Conservation (phyloP, 2,797 vertebrate species). For the Eutrigla gurnardus region DNA sequence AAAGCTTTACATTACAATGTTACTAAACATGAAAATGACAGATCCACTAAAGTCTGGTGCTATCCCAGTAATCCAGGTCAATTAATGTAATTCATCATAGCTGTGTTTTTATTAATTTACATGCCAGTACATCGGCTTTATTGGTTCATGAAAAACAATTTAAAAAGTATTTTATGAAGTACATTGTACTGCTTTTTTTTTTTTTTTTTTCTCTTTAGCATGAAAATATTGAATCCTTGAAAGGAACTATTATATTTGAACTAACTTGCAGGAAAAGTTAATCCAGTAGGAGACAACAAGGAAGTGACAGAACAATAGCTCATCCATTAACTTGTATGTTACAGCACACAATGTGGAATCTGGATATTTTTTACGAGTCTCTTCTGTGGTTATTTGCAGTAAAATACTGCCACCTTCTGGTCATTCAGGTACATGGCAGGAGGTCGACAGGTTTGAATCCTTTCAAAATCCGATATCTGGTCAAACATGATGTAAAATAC, state of each 20-base stretch:
- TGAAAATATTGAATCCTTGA: slow-evolving; percentile 6
- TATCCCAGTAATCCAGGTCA: not conserved
- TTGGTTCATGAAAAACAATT: not conserved
- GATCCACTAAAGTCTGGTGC: not conserved
- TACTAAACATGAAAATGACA: not conserved
- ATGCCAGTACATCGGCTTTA: not conserved
- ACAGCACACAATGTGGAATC: not conserved
- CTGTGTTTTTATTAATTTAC: not conserved
- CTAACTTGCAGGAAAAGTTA: slow-evolving; percentile 1
- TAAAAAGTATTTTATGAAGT: not conserved
- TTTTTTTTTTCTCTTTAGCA: slow-evolving; percentile 14
- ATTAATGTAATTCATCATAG: not conserved
- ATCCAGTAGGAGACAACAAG: not conserved
- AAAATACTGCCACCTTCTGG: slow-evolving; percentile 71
- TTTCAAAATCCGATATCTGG: too few species aligned
- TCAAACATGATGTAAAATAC: too few species aligned
- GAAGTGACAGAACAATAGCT: slow-evolving; percentile 10
- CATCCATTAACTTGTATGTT: slow-evolving; percentile 17
- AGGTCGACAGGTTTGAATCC: not conserved
- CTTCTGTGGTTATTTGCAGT: slow-evolving; percentile 22
- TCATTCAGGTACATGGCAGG: slow-evolving; percentile 15
- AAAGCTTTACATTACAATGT: not conserved
- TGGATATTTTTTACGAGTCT: rapidly evolving
- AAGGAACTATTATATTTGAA: not conserved
- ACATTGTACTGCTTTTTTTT: not conserved